Evolutionary conservation across 1,140 invertebrate genomes (phyloP).

Genomic region (Drosophila seguyi): DNA sequence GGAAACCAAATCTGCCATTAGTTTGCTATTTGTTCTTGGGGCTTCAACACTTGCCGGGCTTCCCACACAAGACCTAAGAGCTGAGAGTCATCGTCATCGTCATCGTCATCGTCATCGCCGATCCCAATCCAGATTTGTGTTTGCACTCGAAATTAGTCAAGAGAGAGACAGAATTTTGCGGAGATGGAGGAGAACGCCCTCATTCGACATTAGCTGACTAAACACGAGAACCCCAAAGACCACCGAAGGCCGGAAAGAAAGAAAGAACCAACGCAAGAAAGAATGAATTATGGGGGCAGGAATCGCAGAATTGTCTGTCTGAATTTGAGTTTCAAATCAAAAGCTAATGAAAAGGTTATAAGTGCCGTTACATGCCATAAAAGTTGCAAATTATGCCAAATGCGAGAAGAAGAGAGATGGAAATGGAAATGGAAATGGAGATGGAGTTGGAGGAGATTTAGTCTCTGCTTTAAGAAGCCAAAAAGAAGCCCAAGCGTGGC

Average conservation of each 20-base stretch:
- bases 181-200: constrained; percentile 37
- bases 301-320: constrained; percentile 36
- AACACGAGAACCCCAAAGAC: constrained; percentile 40
- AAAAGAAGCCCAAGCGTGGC: constrained; percentile 13
- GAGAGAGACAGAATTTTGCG: constrained; percentile 47
- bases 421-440: background rate
- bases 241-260: constrained; percentile 1
- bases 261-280: background rate
- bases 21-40: constrained; percentile 27
- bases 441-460: constrained; percentile 5
- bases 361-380: constrained; percentile 65
- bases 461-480: constrained; percentile 4
- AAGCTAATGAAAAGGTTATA: constrained; percentile 80
- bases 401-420: constrained; percentile 11
- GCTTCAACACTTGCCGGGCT: constrained; percentile 31
- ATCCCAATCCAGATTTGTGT: constrained; percentile 66
- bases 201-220: constrained; percentile 61
- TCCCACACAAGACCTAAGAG: constrained; percentile 14
- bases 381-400: constrained; percentile 73
- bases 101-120: constrained; percentile 15
- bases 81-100: constrained; percentile 25
- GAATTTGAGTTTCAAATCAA: constrained; percentile 78
- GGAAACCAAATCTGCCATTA: constrained; percentile 40
- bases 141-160: constrained; percentile 61
- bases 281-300: constrained; percentile 31